phyloP scores from a whole-genome alignment of 2,797 vertebrate genomes.

The Xerus rutilus region DNA sequence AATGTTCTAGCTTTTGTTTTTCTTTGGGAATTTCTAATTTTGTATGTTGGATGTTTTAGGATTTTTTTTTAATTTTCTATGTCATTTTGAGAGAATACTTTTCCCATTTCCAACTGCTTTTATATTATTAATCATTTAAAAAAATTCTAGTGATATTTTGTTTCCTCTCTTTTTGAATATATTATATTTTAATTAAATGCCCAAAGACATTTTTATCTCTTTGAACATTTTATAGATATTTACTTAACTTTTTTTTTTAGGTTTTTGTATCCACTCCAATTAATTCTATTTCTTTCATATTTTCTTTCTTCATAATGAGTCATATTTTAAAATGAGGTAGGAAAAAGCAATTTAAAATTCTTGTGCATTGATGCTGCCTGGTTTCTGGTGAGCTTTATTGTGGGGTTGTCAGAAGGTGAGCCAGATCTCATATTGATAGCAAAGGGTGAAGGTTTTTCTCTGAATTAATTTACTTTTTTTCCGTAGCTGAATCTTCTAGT shows the following conservation, averaged over 20 bases:
- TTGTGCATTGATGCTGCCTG: neutral
- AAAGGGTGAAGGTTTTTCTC: neutral
- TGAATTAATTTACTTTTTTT: neutral
- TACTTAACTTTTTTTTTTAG: neutral
- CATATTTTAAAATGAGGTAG: neutral
- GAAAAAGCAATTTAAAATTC: slow-evolving; percentile 4
- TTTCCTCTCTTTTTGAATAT: neutral
- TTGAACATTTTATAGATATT: neutral
- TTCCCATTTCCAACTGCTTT: neutral
- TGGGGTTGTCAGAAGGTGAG: neutral
- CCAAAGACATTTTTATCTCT: neutral
- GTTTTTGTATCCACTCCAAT: neutral
- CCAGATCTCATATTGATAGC: neutral
- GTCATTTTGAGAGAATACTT: neutral
- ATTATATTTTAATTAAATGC: neutral
- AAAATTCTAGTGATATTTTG: slow-evolving; percentile 2
- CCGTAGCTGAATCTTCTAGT: neutral
- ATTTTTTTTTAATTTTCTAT: slow-evolving; percentile 26
- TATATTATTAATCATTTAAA: neutral
- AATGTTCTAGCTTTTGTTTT: neutral
- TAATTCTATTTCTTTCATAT: neutral
- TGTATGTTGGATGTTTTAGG: neutral
- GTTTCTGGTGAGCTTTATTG: neutral
- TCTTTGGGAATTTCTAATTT: neutral
- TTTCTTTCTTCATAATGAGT: neutral